A percentile compares a stretch with the other conserved stretches of the same genome.
Evolutionary conservation across 2,113 vertebrate genomes (phyloP).

Genomic region (Guaruba guarouba): DNA sequence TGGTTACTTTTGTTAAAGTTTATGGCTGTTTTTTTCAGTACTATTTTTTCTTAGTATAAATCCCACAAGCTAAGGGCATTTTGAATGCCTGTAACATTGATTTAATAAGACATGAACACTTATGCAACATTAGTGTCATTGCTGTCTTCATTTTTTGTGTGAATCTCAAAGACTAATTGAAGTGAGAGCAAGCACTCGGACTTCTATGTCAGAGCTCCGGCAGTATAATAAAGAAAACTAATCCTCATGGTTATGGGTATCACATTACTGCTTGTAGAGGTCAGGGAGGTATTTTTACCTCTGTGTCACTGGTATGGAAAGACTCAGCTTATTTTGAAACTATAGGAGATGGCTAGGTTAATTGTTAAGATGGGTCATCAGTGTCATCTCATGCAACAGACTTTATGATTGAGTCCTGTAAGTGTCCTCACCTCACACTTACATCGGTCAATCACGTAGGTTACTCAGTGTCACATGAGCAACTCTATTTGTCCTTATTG

Average conservation of each 20-base stretch:
- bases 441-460: fast-evolving
- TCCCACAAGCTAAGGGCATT: not conserved
- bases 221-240: not conserved
- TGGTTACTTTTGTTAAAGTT: not conserved
- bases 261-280: not conserved
- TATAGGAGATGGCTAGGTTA: not conserved
- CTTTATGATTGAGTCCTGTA: not conserved
- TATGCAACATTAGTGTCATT: not conserved
- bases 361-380: not conserved
- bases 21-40: not conserved
- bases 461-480: not conserved
- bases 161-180: not conserved
- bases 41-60: not conserved
- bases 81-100: not conserved
- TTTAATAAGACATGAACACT: not conserved
- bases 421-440: not conserved
- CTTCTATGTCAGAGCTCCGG: not conserved
- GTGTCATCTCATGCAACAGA: not conserved
- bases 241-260: not conserved
- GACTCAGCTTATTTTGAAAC: not conserved
- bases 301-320: not conserved
- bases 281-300: constrained; percentile 46
- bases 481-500: not conserved
- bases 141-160: not conserved
- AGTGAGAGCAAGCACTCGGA: not conserved